These are phyloP conservation scores for Hypomecis punctinalis DNA, from an alignment of 2,888 invertebrate genomes.

Conservation along the genomic window DNA sequence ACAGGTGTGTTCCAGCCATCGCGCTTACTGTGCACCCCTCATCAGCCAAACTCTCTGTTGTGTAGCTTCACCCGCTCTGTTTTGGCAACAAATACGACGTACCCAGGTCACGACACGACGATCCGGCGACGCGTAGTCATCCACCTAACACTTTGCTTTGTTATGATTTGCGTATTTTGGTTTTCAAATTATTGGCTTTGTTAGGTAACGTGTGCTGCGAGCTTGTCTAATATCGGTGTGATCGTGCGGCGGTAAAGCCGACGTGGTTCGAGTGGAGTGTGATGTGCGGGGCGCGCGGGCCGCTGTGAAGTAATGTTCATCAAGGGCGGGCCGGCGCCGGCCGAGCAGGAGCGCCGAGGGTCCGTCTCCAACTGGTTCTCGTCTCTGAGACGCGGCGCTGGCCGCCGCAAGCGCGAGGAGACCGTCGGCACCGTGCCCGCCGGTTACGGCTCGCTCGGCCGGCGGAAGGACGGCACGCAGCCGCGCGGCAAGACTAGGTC, in stretches of 20 bases:
- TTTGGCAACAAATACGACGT: constrained; percentile 65
- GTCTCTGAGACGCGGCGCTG: constrained; percentile 87
- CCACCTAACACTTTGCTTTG: constrained; percentile 75
- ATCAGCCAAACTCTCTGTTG: constrained; percentile 59
- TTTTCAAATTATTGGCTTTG: constrained; percentile 65
- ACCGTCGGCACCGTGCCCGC: constrained; percentile 62
- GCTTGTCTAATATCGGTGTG: constrained; percentile 68
- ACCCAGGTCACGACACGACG: constrained; percentile 54
- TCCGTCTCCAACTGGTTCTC: constrained; percentile 93
- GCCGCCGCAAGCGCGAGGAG: constrained; percentile 78
- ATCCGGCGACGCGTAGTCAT: constrained; percentile 67
- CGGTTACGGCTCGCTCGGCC: constrained; percentile 82
- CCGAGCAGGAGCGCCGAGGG: constrained; percentile 87
- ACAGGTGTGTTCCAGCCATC: constrained; percentile 71
- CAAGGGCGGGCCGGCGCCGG: constrained; percentile 77
- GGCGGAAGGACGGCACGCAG: constrained; percentile 77
- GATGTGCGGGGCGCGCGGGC: constrained; percentile 72
- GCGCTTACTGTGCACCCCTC: constrained; percentile 69
- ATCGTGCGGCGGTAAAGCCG: constrained; percentile 55
- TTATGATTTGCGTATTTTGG: constrained; percentile 59
- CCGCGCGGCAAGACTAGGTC: constrained; percentile 81
- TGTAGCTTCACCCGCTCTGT: constrained; percentile 70
- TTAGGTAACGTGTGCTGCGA: constrained; percentile 69
- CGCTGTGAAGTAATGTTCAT: constrained; percentile 81
- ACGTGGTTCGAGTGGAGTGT: constrained; percentile 69